These are phyloP conservation scores for Podarcis lilfordi DNA, from an alignment of 2,797 vertebrate species.

Conservation along the genomic window DNA sequence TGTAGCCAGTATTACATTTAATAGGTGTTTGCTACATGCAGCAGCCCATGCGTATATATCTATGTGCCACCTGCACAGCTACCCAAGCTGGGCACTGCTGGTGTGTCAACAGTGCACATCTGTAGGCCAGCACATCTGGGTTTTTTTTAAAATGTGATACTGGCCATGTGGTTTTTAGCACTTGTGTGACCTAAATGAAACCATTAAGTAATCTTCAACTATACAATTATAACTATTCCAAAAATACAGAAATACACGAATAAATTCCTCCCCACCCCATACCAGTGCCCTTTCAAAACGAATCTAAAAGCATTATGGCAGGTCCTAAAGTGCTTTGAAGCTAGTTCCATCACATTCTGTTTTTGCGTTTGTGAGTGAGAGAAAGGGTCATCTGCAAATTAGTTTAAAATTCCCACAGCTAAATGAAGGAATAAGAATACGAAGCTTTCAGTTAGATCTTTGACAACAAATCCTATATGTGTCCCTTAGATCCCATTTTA, in stretches of 20 bases:
- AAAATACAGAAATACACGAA: not conserved
- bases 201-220: not conserved
- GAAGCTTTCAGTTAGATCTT: not conserved
- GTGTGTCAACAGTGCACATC: not conserved
- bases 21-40: not conserved
- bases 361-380: not conserved
- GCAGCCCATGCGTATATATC: not conserved
- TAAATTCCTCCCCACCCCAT: not conserved
- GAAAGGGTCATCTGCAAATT: slow-evolving; percentile 6
- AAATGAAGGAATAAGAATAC: slow-evolving; percentile 18
- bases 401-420: slow-evolving; percentile 2
- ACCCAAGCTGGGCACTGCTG: not conserved
- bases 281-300: not conserved
- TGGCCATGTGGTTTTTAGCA: not conserved
- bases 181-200: not conserved
- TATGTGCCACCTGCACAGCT: not conserved
- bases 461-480: not conserved
- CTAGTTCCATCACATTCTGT: not conserved
- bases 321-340: not conserved
- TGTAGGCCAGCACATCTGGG: not conserved
- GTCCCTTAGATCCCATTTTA: not conserved
- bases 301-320: not conserved
- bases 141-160: not conserved
- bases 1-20: not conserved
- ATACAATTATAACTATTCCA: not conserved